These are phyloP conservation scores for Cydia splendana DNA, from an alignment of 1,140 invertebrate genomes.

Conservation along the genomic window DNA sequence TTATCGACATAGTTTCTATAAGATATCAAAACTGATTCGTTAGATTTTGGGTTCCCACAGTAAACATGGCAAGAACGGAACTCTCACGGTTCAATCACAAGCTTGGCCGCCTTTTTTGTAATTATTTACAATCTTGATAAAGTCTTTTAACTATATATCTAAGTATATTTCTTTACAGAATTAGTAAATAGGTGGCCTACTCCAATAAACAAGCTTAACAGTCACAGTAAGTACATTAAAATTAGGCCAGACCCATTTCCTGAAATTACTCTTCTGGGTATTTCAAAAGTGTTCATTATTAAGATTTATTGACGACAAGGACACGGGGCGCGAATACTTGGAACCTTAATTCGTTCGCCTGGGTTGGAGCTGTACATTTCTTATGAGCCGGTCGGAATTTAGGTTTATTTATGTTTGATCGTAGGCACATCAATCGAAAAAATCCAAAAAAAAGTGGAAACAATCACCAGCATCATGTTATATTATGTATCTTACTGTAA, in stretches of 20 bases:
- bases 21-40: too few relatives aligned
- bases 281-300: slow-evolving; percentile 17
- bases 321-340: slow-evolving; percentile 3
- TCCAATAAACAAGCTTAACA: background rate
- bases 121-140: too few relatives aligned
- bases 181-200: background rate
- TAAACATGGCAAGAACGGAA: too few relatives aligned
- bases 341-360: background rate
- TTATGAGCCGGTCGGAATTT: background rate
- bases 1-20: too few relatives aligned
- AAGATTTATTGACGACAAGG: slow-evolving; percentile 12
- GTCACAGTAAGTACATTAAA: background rate
- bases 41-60: too few relatives aligned
- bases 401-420: background rate
- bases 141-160: too few relatives aligned
- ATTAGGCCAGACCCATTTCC: slow-evolving; percentile 3
- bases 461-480: too few relatives aligned
- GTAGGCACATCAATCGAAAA: too few relatives aligned
- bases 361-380: background rate
- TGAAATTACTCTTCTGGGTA: slow-evolving; percentile 16
- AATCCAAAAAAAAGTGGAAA: too few relatives aligned
- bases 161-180: background rate
- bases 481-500: too few relatives aligned
- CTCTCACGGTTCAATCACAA: too few relatives aligned
- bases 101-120: too few relatives aligned